These are phyloP conservation scores for Leptatherina wallacei DNA, from an alignment of 2,797 vertebrate species.

Conservation along the genomic window DNA sequence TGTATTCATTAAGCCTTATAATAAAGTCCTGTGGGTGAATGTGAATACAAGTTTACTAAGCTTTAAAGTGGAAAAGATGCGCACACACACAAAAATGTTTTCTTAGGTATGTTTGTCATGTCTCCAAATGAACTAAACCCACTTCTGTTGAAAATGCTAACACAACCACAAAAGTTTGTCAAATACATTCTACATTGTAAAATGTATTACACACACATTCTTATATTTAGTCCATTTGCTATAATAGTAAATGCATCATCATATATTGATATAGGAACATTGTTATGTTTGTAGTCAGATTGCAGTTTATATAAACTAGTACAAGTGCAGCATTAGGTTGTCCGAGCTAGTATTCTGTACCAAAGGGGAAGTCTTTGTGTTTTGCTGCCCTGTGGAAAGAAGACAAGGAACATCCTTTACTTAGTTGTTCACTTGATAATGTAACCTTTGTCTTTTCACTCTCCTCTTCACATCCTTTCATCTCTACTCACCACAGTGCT, in stretches of 20 bases:
- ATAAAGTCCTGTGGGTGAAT: conserved; percentile 38
- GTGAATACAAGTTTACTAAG: not conserved
- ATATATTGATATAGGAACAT: too few relatives aligned
- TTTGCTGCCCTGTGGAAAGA: conserved; percentile 64
- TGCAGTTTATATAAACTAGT: not conserved
- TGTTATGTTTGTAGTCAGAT: not conserved
- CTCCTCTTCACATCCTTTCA: rapidly evolving
- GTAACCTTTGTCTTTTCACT: not conserved
- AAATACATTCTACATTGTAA: not conserved
- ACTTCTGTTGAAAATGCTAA: too few relatives aligned
- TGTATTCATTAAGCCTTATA: conserved; percentile 6
- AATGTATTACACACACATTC: not conserved
- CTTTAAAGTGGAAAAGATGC: not conserved
- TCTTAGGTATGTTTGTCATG: too few relatives aligned
- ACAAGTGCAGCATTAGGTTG: not conserved
- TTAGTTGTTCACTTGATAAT: not conserved
- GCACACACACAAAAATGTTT: too few relatives aligned
- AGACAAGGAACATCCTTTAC: conserved; percentile 2
- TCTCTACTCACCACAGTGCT: conserved; percentile 71
- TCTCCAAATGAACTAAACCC: too few relatives aligned
- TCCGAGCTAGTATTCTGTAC: conserved; percentile 66
- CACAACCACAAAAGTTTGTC: too few relatives aligned
- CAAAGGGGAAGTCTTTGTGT: conserved; percentile 78
- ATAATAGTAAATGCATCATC: too few relatives aligned
- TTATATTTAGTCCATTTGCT: too few relatives aligned